Base-by-base conservation (phyloP, 1,140 invertebrate genomes). In the Aricia agestis region DNA sequence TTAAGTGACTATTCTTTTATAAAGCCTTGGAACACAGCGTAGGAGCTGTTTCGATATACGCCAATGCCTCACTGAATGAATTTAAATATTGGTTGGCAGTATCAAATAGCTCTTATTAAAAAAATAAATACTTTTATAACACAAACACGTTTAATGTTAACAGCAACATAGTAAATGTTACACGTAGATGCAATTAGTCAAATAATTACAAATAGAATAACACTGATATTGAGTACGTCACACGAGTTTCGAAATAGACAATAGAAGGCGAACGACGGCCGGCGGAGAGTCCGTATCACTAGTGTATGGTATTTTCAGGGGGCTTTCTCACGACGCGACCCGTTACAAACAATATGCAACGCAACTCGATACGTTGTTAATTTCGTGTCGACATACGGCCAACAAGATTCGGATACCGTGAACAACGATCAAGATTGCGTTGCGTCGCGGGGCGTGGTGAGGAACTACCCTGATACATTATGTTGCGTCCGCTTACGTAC, bases 311-410 rank as follows among this genome's bases (percentile, higher is more conserved):
- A 75, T 77, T 81, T 82, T 82, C 80, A 82, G 80, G 80, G 80
- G 73, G 75, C 73, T 82, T 82, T 82, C 80, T 80, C 80, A 82
- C 80, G 80, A 82, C 80, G 80, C 77, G 80, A 82, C 76, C 78
- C 80, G 74, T 76, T 82, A 77, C 78, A 80, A 78, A 78, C 76
- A 75, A 73, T 82, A 76, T 82, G 80, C 80, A 77, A 80, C 80
- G 80, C 80, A 76, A 82, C 80, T 61, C 76, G 79, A 70, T 82
- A 82, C 70, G 80, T 82, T 70, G 78, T 80, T 74, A 75, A 79
- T 78, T 82, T 77, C 78, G 80, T 82, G 74, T 82, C 80, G 67
- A 78, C 80, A 72, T 77, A 82, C 75, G 80, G 75, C 68, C 78
- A 80, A 73, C 77, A 75, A 31, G 77, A 76, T 45, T 72, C 77